A percentile compares a stretch with the other conserved stretches of the same genome.
Evolutionary conservation across 2,888 invertebrate species (phyloP).

Genomic region (Agrotis puta): DNA sequence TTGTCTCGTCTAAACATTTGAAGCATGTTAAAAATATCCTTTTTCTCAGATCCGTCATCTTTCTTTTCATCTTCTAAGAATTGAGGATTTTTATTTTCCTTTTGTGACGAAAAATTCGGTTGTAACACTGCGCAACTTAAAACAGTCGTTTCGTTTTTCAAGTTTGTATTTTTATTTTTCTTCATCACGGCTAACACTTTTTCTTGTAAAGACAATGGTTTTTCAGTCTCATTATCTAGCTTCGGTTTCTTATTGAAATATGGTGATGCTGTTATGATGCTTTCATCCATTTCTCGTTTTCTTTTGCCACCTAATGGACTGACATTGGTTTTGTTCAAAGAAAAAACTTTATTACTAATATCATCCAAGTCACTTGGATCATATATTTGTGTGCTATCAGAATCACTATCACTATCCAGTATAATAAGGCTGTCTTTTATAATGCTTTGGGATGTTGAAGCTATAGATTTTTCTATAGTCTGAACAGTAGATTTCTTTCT

Average conservation of each 20-base stretch:
- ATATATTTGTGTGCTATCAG: slow-evolving; percentile 75
- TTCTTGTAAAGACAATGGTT: slow-evolving; percentile 77
- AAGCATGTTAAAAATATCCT: slow-evolving; percentile 73
- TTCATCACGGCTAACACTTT: slow-evolving; percentile 80
- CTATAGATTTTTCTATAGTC: slow-evolving; percentile 42
- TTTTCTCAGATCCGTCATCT: slow-evolving; percentile 53
- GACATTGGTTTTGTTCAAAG: slow-evolving; percentile 27
- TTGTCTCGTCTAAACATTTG: slow-evolving; percentile 79
- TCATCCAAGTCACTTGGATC: slow-evolving; percentile 61
- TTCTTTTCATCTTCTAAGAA: slow-evolving; percentile 55
- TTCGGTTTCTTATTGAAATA: slow-evolving; percentile 84
- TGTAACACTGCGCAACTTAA: slow-evolving; percentile 73
- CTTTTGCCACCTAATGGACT: slow-evolving; percentile 71
- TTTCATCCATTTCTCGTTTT: slow-evolving; percentile 74
- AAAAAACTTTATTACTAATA: slow-evolving; percentile 30
- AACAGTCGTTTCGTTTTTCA: slow-evolving; percentile 67
- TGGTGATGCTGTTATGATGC: slow-evolving; percentile 76
- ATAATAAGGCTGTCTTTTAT: slow-evolving; percentile 77
- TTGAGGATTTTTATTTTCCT: slow-evolving; percentile 79
- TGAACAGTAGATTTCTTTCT: slow-evolving; percentile 66
- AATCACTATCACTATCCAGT: slow-evolving; percentile 84
- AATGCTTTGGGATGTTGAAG: slow-evolving; percentile 53
- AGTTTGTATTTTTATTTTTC: slow-evolving; percentile 69
- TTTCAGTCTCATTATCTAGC: slow-evolving; percentile 66
- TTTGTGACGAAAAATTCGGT: slow-evolving; percentile 71